Evolutionary conservation across 53 echinoderm and acorn worm species (phyloP), one percentile per base, ranked within the genome.

Genomic region (Antedon mediterranea): DNA sequence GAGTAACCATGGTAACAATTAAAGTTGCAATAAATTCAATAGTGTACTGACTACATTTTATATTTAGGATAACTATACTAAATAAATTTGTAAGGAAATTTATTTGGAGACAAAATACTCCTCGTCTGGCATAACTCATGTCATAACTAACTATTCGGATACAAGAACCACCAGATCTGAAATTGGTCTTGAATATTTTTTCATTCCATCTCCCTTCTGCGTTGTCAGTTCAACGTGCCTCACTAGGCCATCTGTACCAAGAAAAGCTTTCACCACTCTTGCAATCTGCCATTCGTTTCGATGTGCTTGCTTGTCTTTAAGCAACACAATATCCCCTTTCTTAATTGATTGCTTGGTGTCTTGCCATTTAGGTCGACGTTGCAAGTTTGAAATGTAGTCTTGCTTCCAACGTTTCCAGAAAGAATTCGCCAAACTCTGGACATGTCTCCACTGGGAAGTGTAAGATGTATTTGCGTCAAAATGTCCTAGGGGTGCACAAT

Each of bases 261-360:
- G 31, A 15, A 57, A 31, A 20, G 78, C 75, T 0, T 82, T 76
- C n/a, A 75, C 73, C 29, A 86, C 87, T 72, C 42, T 82, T 18
- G 31, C 86, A 34, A 82, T 34, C 20, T 79, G 83, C 83, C 87
- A 86, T 33, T 79, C 74, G 27, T 82, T 86, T 74, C 82, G 82
- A 30, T 33, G 79, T 14, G 75, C 71, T 29, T 44, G 13, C 27
- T 86, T 82, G 20, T 82, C 28, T 43, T 86, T 86, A 34, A 86
- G 75, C 32, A 86, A 37, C 42, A 83, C 79, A 7, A 86, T 79
- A 34, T 83, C 83, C 28, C 87, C 79, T 31, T 29, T 71, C 79
- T 71, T 33, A 31, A 83, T 37, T 33, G 77, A 73, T 81, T 78
- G 31, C 30, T 77, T 85, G 11, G 82, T 73, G 71, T 37, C 73